Conservation (phyloP, 2,113 vertebrate genomes). For the Ciconia maguari region DNA sequence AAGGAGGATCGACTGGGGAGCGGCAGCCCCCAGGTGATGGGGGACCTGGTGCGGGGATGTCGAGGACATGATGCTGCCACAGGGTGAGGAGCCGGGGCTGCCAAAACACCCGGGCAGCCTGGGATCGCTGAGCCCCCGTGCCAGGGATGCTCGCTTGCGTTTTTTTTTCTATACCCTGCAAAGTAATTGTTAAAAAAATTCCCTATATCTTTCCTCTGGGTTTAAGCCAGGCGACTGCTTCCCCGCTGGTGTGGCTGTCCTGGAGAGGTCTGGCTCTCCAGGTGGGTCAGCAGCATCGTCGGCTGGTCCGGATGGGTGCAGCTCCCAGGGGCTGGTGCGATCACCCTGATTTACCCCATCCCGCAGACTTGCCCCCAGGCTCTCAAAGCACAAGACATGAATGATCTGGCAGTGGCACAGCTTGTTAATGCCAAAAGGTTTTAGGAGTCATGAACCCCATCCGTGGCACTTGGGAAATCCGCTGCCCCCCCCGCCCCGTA, state of each 20-base stretch:
- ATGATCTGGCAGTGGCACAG: neutral
- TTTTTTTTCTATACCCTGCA: neutral
- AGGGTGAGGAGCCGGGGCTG: neutral
- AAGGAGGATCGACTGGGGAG: neutral
- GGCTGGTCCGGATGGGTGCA: rapidly evolving
- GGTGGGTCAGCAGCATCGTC: rapidly evolving
- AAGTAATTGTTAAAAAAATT: neutral
- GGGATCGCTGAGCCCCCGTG: rapidly evolving
- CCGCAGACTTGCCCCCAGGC: neutral
- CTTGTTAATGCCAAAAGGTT: rapidly evolving
- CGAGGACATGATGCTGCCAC: rapidly evolving
- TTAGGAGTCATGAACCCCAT: rapidly evolving
- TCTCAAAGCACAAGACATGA: rapidly evolving
- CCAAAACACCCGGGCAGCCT: rapidly evolving
- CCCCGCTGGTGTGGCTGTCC: rapidly evolving
- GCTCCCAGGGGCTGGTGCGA: rapidly evolving
- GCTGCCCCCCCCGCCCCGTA: rapidly evolving
- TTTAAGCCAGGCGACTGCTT: neutral
- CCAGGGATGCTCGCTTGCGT: neutral
- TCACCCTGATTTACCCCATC: neutral
- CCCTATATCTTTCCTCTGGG: rapidly evolving
- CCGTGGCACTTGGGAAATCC: neutral
- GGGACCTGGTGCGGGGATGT: rapidly evolving
- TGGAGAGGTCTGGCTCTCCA: neutral
- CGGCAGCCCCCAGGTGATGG: neutral